These are phyloP conservation scores for Arnoldichthys spilopterus DNA, from an alignment of 2,797 vertebrate genomes.

Conservation along the genomic window DNA sequence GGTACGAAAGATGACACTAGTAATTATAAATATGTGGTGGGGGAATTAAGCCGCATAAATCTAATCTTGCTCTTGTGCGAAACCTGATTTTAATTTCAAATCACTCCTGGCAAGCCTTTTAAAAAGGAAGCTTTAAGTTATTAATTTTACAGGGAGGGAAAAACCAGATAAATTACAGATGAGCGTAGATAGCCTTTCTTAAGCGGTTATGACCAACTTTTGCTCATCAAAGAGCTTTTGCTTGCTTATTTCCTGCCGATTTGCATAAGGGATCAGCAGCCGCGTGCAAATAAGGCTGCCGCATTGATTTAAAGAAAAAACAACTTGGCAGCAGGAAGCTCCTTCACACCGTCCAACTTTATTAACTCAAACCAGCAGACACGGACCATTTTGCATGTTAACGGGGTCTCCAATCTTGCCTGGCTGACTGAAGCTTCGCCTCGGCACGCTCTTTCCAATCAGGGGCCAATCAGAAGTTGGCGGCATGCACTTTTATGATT, in stretches of 20 bases:
- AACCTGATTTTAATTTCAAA: conserved; percentile 65
- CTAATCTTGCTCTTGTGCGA: conserved; percentile 47
- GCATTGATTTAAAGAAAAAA: conserved; percentile 26
- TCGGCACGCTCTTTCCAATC: conserved; percentile 10
- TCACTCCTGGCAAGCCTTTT: conserved; percentile 59
- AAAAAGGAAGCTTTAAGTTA: conserved; percentile 54
- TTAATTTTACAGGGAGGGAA: conserved; percentile 46
- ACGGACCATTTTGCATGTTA: conserved; percentile 35
- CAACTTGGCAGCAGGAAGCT: conserved; percentile 30
- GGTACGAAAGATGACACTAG: conserved; percentile 59
- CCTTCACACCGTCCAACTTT: conserved; percentile 18
- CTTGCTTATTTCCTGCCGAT: conserved; percentile 37
- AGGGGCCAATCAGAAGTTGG: conserved; percentile 23
- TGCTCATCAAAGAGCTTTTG: conserved; percentile 52
- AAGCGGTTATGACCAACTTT: conserved; percentile 47
- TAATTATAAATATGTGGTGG: conserved; percentile 50
- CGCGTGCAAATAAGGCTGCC: conserved; percentile 12
- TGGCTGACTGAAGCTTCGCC: not conserved
- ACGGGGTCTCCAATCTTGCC: conserved; percentile 28
- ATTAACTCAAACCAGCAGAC: conserved; percentile 26
- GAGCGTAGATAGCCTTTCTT: conserved; percentile 44
- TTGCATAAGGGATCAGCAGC: conserved; percentile 29
- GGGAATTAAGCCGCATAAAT: conserved; percentile 57
- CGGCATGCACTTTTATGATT: not conserved
- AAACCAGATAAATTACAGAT: conserved; percentile 57